These are phyloP conservation scores for Noctua fimbriata DNA, from an alignment of 2,888 invertebrate genomes.

Conservation along the genomic window DNA sequence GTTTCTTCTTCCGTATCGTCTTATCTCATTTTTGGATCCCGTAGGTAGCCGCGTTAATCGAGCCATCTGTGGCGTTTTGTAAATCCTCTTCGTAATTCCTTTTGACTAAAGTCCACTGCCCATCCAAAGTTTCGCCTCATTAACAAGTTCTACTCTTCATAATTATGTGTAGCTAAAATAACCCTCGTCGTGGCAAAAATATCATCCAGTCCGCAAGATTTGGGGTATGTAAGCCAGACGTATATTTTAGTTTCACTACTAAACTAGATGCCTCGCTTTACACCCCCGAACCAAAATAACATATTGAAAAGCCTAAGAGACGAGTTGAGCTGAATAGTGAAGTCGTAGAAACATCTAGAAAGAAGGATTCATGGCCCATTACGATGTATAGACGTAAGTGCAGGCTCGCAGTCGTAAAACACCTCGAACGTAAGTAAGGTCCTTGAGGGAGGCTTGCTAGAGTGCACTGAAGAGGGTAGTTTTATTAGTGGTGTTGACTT, in stretches of 20 bases:
- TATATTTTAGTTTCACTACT: not conserved
- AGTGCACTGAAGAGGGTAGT: conserved; percentile 29
- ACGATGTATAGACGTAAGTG: conserved; percentile 37
- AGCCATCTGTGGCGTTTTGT: not conserved
- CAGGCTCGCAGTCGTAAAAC: conserved; percentile 47
- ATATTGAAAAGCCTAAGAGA: conserved; percentile 32
- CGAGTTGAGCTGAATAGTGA: conserved; percentile 9
- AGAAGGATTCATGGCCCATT: conserved; percentile 44
- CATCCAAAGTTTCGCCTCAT: not conserved
- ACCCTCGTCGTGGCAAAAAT: not conserved
- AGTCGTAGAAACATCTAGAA: conserved; percentile 16
- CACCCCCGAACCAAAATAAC: conserved; percentile 5
- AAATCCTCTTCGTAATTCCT: not conserved
- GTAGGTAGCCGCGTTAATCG: not conserved
- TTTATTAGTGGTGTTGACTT: conserved; percentile 22
- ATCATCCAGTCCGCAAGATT: not conserved
- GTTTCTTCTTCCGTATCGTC: not conserved
- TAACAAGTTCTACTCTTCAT: not conserved
- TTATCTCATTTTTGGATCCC: not conserved
- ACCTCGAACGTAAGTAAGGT: conserved; percentile 33
- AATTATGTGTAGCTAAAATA: not conserved
- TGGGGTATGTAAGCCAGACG: not conserved
- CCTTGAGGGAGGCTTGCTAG: not conserved
- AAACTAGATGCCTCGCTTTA: not conserved
- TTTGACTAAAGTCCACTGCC: not conserved